Percentiles rank a stretch among this genome's conserved stretches.
Evolutionary conservation across 2,888 invertebrate genomes (phyloP).

Genomic region (Torymus aiolomorphi): DNA sequence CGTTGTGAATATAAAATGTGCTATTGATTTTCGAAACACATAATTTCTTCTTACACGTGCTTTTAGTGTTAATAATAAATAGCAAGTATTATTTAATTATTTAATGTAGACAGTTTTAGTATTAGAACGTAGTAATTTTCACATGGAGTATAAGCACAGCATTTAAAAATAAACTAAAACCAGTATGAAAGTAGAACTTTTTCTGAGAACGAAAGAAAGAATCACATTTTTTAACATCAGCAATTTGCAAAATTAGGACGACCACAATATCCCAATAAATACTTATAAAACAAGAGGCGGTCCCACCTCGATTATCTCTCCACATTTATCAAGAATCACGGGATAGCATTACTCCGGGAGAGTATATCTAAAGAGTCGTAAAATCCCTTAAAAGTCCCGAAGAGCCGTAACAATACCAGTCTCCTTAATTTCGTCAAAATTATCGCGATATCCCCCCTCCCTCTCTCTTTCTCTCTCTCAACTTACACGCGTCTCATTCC

Average conservation of each 20-base stretch:
- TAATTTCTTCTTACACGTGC: neutral
- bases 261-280: too few species aligned
- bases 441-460: neutral
- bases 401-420: conserved; percentile 3
- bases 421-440: conserved; percentile 10
- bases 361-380: neutral
- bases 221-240: too few species aligned
- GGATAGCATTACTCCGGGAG: too few species aligned
- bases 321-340: too few species aligned
- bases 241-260: too few species aligned
- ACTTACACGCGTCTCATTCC: conserved; percentile 10
- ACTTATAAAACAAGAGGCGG: too few species aligned
- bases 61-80: conserved; percentile 4
- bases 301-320: too few species aligned
- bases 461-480: neutral
- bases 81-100: neutral
- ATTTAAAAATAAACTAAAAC: too few species aligned
- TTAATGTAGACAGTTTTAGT: neutral
- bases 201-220: too few species aligned
- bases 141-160: too few species aligned
- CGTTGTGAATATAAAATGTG: conserved; percentile 8
- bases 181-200: too few species aligned
- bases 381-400: conserved; percentile 10
- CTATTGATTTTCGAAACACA: conserved; percentile 20
- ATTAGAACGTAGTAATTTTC: too few species aligned